Evolutionary conservation across 2,113 vertebrate species (phyloP).

Genomic region (Eleginops maclovinus): DNA sequence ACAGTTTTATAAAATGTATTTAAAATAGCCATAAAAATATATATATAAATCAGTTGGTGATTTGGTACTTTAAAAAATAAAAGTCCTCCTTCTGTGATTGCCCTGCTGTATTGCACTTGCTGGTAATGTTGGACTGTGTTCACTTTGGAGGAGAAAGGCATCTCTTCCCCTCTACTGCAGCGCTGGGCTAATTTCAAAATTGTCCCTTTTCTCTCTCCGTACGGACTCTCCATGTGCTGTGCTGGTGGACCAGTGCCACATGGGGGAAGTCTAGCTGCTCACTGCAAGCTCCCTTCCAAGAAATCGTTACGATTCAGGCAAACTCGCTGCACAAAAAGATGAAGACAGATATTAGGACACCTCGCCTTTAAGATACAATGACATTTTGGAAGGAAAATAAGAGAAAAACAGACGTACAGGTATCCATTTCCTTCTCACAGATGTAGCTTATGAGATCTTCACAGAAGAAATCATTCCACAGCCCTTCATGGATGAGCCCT

Average conservation of each 20-base stretch:
- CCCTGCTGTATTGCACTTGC: constrained; percentile 72
- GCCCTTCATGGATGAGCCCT: constrained; percentile 87
- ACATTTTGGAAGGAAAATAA: neutral
- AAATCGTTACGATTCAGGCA: constrained; percentile 58
- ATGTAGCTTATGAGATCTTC: constrained; percentile 92
- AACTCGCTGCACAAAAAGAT: constrained; percentile 48
- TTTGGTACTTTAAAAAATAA: constrained; percentile 57
- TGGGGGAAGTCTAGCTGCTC: constrained; percentile 70
- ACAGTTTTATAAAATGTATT: constrained; percentile 69
- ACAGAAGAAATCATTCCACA: constrained; percentile 97
- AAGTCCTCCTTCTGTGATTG: constrained; percentile 56
- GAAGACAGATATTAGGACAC: neutral
- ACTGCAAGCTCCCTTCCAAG: constrained; percentile 42
- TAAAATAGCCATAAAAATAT: constrained; percentile 62
- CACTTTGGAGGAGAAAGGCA: constrained; percentile 56
- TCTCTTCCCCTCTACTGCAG: constrained; percentile 49
- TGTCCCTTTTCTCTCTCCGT: constrained; percentile 65
- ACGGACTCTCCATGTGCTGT: constrained; percentile 47
- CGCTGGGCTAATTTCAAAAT: constrained; percentile 41
- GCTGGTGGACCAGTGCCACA: constrained; percentile 52
- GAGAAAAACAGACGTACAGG: constrained; percentile 58
- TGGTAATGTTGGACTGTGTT: constrained; percentile 61
- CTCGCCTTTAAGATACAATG: no score
- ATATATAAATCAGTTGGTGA: constrained; percentile 57
- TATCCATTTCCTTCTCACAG: constrained; percentile 89